Evolutionary conservation across 2,797 vertebrate genomes (phyloP).

Genomic region (Chelmon rostratus): DNA sequence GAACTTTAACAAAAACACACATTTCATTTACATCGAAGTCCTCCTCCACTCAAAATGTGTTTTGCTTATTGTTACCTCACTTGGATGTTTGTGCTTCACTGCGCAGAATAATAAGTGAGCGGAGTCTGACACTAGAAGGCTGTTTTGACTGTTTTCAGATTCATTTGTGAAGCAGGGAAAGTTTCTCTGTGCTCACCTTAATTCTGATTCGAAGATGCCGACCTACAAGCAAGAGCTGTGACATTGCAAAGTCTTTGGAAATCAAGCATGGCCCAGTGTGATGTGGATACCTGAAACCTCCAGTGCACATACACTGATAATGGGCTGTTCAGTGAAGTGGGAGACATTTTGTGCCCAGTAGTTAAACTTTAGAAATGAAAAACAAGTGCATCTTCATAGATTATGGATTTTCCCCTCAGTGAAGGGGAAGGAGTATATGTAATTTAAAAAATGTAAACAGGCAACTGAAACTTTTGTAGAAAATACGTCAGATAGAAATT

Average conservation of each 20-base stretch:
- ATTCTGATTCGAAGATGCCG: background rate
- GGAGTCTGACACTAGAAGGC: background rate
- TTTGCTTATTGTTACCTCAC: slow-evolving; percentile 1
- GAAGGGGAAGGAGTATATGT: background rate
- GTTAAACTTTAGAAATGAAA: background rate
- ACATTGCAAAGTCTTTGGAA: background rate
- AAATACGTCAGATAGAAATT: background rate
- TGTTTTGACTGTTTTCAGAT: slow-evolving; percentile 8
- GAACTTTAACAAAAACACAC: background rate
- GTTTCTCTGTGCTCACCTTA: background rate
- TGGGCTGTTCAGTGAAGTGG: background rate
- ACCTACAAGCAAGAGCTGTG: background rate
- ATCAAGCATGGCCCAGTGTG: background rate
- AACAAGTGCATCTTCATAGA: background rate
- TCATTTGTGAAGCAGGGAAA: background rate
- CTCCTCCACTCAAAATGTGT: background rate
- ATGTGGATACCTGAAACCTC: background rate
- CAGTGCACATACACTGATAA: background rate
- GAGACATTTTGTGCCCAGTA: background rate
- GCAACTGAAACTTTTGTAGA: background rate
- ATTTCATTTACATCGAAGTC: background rate
- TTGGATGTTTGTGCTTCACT: background rate
- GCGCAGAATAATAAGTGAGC: slow-evolving; percentile 2
- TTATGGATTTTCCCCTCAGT: background rate
- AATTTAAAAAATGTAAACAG: background rate